Base-by-base conservation (phyloP, 2,888 invertebrate species). In the Pseudanteris insignis region DNA sequence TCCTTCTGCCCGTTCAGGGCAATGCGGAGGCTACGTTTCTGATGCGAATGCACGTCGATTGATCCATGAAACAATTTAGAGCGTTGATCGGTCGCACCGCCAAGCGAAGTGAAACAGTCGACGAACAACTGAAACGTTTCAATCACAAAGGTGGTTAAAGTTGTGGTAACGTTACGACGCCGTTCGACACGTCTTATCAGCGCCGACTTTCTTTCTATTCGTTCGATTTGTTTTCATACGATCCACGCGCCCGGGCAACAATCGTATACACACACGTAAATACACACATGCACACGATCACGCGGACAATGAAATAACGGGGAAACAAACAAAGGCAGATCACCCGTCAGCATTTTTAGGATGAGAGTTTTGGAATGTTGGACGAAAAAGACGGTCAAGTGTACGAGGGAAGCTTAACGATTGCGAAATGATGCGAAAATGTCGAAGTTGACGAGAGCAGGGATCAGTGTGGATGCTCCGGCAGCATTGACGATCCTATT, bases 261-360 rank as follows among this genome's bases (percentile, higher is more conserved):
- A n/a, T n/a, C n/a, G n/a, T n/a, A n/a, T n/a, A n/a, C n/a, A n/a
- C n/a, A n/a, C n/a, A n/a, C n/a, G n/a, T n/a, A n/a, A n/a, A n/a
- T n/a, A n/a, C n/a, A n/a, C n/a, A n/a, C n/a, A n/a, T n/a, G n/a
- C n/a, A n/a, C n/a, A n/a, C n/a, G n/a, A n/a, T n/a, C n/a, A n/a
- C n/a, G n/a, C n/a, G n/a, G n/a, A n/a, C n/a, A n/a, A n/a, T n/a
- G n/a, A n/a, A n/a, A n/a, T n/a, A n/a, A n/a, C n/a, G n/a, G 24
- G 13, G 32, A 37, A 51, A 15, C 38, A 33, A 50, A 38, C 25
- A 30, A 24, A 40, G 10, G 46, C 58, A 46, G 37, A 59, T 55
- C 53, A 50, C 72, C 70, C 72, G 76, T 73, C 74, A 73, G 76
- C 70, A 67, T 71, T 69, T 73, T 75, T 69, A 29, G 38, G 32